These are phyloP conservation scores for Spodoptera picta DNA, from an alignment of 2,888 invertebrate species.

Conservation along the genomic window DNA sequence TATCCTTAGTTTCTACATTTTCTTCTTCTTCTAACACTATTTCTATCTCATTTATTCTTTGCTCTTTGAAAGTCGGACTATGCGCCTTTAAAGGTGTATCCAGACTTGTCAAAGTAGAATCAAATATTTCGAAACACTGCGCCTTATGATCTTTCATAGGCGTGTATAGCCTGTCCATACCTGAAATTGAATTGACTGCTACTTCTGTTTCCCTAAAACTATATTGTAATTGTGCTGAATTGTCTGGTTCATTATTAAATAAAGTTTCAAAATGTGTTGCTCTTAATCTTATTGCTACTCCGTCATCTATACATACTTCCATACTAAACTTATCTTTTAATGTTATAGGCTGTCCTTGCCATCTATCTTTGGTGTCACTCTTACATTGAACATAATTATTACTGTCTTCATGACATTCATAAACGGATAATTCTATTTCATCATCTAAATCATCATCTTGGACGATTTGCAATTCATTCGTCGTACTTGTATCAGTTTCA, in stretches of 20 bases:
- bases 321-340: slow-evolving; percentile 82
- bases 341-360: slow-evolving; percentile 58
- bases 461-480: slow-evolving; percentile 63
- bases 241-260: slow-evolving; percentile 66
- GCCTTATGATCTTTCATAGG: slow-evolving; percentile 77
- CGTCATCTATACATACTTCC: slow-evolving; percentile 83
- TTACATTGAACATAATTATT: slow-evolving; percentile 70
- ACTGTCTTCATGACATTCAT: slow-evolving; percentile 75
- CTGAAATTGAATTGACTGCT: slow-evolving; percentile 78
- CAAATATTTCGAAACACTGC: slow-evolving; percentile 81
- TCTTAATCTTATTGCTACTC: slow-evolving; percentile 73
- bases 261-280: slow-evolving; percentile 70
- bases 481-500: slow-evolving; percentile 52
- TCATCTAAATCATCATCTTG: slow-evolving; percentile 65
- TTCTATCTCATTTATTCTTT: slow-evolving; percentile 69
- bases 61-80: slow-evolving; percentile 63
- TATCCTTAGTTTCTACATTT: slow-evolving; percentile 61
- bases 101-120: slow-evolving; percentile 83
- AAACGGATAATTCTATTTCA: slow-evolving; percentile 74
- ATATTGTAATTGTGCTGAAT: slow-evolving; percentile 57
- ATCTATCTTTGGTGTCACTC: slow-evolving; percentile 64
- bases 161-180: slow-evolving; percentile 76
- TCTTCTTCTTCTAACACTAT: slow-evolving; percentile 77
- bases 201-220: slow-evolving; percentile 74
- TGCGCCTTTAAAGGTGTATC: slow-evolving; percentile 79